Percentiles rank a stretch among this genome's conserved stretches.
Conservation (phyloP, 2,888 invertebrate genomes). For the Onthophagus sagittarius region DNA sequence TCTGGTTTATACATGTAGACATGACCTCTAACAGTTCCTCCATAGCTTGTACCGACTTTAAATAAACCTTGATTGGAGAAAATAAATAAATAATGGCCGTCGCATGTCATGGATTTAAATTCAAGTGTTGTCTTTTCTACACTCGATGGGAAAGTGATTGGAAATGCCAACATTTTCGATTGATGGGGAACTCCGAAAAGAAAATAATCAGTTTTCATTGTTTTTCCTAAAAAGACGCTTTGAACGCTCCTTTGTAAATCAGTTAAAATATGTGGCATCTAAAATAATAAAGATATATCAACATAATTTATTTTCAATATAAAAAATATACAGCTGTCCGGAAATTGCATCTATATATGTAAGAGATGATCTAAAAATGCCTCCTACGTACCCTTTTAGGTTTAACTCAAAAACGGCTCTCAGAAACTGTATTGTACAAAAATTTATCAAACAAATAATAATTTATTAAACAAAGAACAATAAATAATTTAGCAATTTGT, state of each 20-base stretch:
- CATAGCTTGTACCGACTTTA: slow-evolving; percentile 94
- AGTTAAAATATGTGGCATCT: slow-evolving; percentile 82
- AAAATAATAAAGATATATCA: slow-evolving; percentile 32
- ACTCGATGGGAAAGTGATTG: slow-evolving; percentile 53
- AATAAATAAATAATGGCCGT: slow-evolving; percentile 87
- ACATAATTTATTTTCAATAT: slow-evolving; percentile 11
- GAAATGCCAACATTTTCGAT: slow-evolving; percentile 67
- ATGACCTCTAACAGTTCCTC: slow-evolving; percentile 88
- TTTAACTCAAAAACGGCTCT: too few species aligned
- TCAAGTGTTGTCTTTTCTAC: slow-evolving; percentile 49
- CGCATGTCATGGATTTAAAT: slow-evolving; percentile 72
- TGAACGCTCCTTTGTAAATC: slow-evolving; percentile 86
- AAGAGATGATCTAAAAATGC: too few species aligned
- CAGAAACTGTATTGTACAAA: too few species aligned
- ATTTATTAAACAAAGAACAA: too few species aligned
- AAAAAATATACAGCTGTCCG: too few species aligned
- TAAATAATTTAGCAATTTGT: too few species aligned
- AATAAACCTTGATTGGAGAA: slow-evolving; percentile 79
- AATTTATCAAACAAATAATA: too few species aligned
- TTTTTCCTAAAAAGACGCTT: slow-evolving; percentile 80
- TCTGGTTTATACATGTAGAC: slow-evolving; percentile 80
- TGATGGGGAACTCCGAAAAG: slow-evolving; percentile 80
- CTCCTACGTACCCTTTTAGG: too few species aligned
- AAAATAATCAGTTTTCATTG: slow-evolving; percentile 83
- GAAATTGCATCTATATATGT: too few species aligned